Conservation (phyloP, 2,888 invertebrate genomes). For the Colletes collaris region DNA sequence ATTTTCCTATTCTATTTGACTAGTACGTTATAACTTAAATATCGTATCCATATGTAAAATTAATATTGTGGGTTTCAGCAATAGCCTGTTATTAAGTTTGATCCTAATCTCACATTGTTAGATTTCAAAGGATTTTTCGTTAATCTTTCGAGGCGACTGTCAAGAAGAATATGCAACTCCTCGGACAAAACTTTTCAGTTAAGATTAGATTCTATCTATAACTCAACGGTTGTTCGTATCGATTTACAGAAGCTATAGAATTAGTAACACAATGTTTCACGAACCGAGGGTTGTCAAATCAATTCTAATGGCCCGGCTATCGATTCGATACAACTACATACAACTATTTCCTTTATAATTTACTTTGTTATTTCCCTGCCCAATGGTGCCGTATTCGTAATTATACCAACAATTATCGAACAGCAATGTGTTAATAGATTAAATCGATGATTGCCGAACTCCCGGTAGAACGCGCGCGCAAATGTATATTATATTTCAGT, state of each 20-base stretch:
- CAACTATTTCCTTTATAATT: neutral
- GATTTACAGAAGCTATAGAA: slow-evolving; percentile 8
- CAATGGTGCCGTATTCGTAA: slow-evolving; percentile 33
- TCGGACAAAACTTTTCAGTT: no score
- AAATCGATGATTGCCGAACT: slow-evolving; percentile 51
- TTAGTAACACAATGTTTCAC: slow-evolving; percentile 8
- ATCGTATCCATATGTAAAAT: no score
- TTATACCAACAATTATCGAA: slow-evolving; percentile 45
- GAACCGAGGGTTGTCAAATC: slow-evolving; percentile 4
- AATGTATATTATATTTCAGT: slow-evolving; percentile 53
- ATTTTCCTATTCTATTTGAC: no score
- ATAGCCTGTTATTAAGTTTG: no score
- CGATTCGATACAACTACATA: neutral
- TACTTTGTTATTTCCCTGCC: slow-evolving; percentile 11
- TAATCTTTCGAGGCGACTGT: no score
- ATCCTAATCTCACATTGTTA: no score
- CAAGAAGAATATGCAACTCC: no score
- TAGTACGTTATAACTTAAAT: no score
- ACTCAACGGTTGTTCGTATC: slow-evolving; percentile 10
- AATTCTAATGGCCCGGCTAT: neutral
- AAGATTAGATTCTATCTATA: no score
- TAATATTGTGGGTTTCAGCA: no score
- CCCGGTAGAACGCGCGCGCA: slow-evolving; percentile 36
- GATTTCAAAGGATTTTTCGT: no score
- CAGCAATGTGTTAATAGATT: slow-evolving; percentile 44